Conservation (phyloP, 2,113 vertebrate genomes). For the Pholis gunnellus region DNA sequence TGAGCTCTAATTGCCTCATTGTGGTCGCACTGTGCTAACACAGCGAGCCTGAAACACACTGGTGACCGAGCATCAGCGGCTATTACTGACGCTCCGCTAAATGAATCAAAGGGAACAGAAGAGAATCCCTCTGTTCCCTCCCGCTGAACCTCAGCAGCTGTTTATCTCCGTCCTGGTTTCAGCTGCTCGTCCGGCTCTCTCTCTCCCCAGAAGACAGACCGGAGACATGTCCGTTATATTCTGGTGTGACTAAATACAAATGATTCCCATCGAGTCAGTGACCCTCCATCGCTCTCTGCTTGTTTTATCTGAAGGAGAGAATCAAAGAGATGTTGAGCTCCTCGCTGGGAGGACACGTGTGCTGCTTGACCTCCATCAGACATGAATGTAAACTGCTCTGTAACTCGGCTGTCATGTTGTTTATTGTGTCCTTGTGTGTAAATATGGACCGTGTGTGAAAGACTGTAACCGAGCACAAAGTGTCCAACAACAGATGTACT, state of each 20-base stretch:
- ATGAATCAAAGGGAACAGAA: not conserved
- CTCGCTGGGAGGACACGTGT: not conserved
- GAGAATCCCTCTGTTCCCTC: conserved; percentile 26
- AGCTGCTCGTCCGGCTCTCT: not conserved
- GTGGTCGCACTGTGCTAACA: conserved; percentile 10
- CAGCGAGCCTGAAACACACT: not conserved
- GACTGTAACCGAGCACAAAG: conserved; percentile 67
- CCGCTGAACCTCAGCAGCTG: not conserved
- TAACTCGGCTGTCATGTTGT: conserved; percentile 56
- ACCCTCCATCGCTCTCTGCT: not conserved
- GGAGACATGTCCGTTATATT: not conserved
- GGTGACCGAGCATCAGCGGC: not conserved
- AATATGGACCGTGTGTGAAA: conserved; percentile 52
- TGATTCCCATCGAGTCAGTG: too few species aligned
- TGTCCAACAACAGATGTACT: conserved; percentile 58
- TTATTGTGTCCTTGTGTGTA: conserved; percentile 50
- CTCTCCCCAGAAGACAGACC: not conserved
- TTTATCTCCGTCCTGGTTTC: conserved; percentile 14
- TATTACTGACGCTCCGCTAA: not conserved
- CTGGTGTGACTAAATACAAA: not conserved
- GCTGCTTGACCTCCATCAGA: conserved; percentile 54
- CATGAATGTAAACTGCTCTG: conserved; percentile 72
- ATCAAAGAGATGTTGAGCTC: not conserved
- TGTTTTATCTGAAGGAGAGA: not conserved
- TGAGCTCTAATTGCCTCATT: conserved; percentile 2